These are phyloP conservation scores for Axis porcinus DNA, from an alignment of 2,113 vertebrate genomes.

Conservation along the genomic window DNA sequence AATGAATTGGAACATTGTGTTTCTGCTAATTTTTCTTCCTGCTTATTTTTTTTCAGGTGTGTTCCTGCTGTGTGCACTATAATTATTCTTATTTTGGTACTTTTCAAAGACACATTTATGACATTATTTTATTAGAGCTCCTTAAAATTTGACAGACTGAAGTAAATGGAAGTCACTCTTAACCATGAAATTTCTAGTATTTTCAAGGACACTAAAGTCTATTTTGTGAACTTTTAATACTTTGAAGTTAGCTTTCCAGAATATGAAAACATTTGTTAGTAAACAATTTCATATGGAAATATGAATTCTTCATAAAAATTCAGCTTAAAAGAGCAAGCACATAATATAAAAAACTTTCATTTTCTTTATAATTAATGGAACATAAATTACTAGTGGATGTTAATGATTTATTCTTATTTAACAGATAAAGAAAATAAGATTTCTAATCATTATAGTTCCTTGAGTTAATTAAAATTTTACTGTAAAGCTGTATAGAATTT, in stretches of 20 bases:
- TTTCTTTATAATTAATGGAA: neutral
- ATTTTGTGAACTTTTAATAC: neutral
- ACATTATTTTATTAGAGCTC: neutral
- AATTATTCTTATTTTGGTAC: neutral
- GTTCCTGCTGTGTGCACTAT: neutral
- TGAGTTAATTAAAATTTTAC: neutral
- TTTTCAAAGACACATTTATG: neutral
- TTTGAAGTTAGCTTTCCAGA: neutral
- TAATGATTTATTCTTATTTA: neutral
- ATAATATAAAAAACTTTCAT: neutral
- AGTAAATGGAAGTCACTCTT: neutral
- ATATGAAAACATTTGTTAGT: neutral
- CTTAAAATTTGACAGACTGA: neutral
- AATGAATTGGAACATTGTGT: slow-evolving; percentile 7
- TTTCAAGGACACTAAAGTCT: neutral
- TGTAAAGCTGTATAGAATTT: neutral
- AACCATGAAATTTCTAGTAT: neutral
- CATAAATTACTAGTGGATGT: neutral
- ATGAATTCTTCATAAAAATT: neutral
- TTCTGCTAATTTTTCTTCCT: slow-evolving; percentile 45
- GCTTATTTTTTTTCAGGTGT: neutral
- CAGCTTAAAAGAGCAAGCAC: neutral
- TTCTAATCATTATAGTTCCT: neutral
- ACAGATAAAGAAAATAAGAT: neutral
- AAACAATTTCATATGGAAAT: neutral